Evolutionary conservation across 2,888 invertebrate genomes (phyloP).

Genomic region (Cyrtodaria siliqua): DNA sequence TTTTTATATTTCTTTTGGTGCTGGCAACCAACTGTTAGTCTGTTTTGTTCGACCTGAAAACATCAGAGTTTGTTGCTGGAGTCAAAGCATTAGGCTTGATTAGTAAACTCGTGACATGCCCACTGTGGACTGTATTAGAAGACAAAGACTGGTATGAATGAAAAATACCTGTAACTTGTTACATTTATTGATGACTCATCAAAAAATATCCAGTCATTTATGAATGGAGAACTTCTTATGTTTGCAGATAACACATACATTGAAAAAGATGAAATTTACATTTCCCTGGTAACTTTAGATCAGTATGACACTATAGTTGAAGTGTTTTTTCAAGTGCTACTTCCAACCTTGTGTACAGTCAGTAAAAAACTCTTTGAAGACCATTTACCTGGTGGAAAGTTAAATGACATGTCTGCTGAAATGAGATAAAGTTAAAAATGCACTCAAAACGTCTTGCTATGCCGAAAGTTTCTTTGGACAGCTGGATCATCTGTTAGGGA

Average conservation of each 20-base stretch:
- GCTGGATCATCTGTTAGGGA: conserved; percentile 33
- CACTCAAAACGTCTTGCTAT: conserved; percentile 47
- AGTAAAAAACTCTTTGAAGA: conserved; percentile 19
- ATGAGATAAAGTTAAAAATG: conserved; percentile 35
- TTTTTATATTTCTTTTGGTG: conserved; percentile 45
- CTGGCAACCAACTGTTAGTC: conserved; percentile 55
- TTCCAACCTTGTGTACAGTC: conserved; percentile 25
- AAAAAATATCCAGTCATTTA: conserved; percentile 21
- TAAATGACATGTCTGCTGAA: conserved; percentile 13
- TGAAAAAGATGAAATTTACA: conserved; percentile 27
- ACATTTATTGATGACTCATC: conserved; percentile 30
- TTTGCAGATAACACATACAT: conserved; percentile 29
- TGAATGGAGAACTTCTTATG: conserved; percentile 24
- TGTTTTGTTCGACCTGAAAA: conserved; percentile 50
- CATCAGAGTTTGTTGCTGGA: conserved; percentile 58
- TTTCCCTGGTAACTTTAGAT: conserved; percentile 22
- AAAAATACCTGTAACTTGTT: conserved; percentile 26
- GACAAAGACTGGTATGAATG: conserved; percentile 36
- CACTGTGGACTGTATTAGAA: conserved; percentile 46
- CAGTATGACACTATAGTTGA: conserved; percentile 19
- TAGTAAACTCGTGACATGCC: conserved; percentile 42
- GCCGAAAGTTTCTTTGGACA: conserved; percentile 52
- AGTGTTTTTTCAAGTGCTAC: conserved; percentile 22
- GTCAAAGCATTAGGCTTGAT: conserved; percentile 66
- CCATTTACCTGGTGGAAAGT: conserved; percentile 28